Conservation (phyloP, 2,888 invertebrate species). For the Cosmia pyralina region DNA sequence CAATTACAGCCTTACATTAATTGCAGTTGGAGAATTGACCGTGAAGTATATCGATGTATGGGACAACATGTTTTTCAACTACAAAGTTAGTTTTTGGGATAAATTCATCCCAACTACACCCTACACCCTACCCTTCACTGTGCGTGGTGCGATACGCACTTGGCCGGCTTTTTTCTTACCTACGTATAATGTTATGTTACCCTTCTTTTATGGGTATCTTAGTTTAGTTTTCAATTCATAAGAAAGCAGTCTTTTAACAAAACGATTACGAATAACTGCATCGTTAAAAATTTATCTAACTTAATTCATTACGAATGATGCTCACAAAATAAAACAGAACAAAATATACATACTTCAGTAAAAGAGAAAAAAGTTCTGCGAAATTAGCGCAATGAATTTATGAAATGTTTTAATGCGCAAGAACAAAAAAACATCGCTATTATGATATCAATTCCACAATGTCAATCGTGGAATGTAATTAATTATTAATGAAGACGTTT, state of each 20-base stretch:
- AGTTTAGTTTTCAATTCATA: neutral
- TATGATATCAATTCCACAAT: constrained; percentile 48
- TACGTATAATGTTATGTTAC: neutral
- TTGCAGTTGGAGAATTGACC: too few relatives aligned
- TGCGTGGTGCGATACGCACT: too few relatives aligned
- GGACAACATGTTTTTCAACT: too few relatives aligned
- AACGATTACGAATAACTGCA: neutral
- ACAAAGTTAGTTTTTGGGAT: too few relatives aligned
- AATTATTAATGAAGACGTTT: constrained; percentile 15
- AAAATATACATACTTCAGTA: constrained; percentile 8
- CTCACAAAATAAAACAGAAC: constrained; percentile 16
- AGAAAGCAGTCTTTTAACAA: neutral
- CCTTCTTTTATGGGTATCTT: neutral
- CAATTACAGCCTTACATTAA: too few relatives aligned
- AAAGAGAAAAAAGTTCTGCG: constrained; percentile 35
- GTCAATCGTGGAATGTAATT: constrained; percentile 45
- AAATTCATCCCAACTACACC: too few relatives aligned
- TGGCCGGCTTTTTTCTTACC: neutral
- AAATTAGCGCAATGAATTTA: constrained; percentile 51
- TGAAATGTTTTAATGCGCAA: constrained; percentile 34
- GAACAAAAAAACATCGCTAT: constrained; percentile 33
- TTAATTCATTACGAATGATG: neutral
- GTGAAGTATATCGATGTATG: too few relatives aligned
- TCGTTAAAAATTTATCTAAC: neutral
- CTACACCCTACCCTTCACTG: too few relatives aligned